Base-by-base conservation (phyloP, 1,140 invertebrate species). In the Sycophila sp. region DNA sequence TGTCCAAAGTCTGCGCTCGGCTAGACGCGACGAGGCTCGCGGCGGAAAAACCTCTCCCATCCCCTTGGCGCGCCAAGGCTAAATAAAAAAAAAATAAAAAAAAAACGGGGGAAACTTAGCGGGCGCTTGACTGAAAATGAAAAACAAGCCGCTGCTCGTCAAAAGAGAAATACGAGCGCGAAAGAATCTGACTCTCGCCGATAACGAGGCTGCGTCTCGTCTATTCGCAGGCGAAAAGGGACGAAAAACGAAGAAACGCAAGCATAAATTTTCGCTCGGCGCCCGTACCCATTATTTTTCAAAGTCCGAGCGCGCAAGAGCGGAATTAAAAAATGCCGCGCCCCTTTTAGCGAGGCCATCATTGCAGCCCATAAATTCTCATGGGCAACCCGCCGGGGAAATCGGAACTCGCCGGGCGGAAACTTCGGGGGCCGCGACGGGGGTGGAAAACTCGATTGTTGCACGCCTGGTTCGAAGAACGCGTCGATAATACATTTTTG, bases 111-210 rank as follows among this genome's bases (percentile, higher is more conserved):
- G 24, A 1, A 22, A n/a, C 36, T 7, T 2, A 22, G 19, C 11
- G 19, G 6, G 42, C 42, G 42, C 24, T 47, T 22, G n/a, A n/a
- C n/a, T n/a, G 26, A 55, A 55, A 55, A 55, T 55, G 36, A 66
- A 66, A 66, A 66, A 45, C 11, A 45, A 45, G 51, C 36, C 38
- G 4, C 17, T 24, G n/a, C 51, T 66, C 64, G 45, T 66, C 36
- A 66, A 66, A 66, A 66, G 51, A 66, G 51, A 66, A 66, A 66
- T 66, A 66, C 38, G 64, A 53, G 51, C 64, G 51, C 28, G 45
- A 66, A 56, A 66, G 64, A 66, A 66, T 56, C 64, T 56, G 36
- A 66, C 63, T 65, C 63, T 40, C 24, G 17, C 42, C 32, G 19
- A 36, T 55, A 65, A 65, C 26, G 51, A 56, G 51, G 26, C 42